Percentiles rank a stretch among this genome's conserved stretches.
These are phyloP conservation scores for Drosophila maculinotata DNA, from an alignment of 2,888 invertebrate species.

Conservation along the genomic window DNA sequence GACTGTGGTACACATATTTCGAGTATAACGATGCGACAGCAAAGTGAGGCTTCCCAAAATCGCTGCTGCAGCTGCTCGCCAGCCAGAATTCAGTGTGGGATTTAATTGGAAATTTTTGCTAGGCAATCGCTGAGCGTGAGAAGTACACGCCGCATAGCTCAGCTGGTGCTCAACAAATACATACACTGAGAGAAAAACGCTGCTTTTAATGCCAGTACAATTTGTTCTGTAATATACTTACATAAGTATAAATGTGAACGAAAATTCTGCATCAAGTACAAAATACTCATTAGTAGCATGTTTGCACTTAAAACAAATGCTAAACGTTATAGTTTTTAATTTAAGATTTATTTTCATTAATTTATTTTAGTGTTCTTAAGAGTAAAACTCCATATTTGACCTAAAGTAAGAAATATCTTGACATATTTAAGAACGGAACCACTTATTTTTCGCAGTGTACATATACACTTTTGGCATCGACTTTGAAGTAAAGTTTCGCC, in stretches of 20 bases:
- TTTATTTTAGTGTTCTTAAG: no score
- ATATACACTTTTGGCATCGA: conserved; percentile 1
- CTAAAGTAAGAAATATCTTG: no score
- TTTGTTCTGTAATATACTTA: conserved; percentile 10
- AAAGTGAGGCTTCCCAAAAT: neutral
- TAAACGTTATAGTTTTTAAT: no score
- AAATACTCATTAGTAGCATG: no score
- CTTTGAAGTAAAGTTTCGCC: conserved; percentile 39
- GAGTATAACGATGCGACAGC: conserved; percentile 8
- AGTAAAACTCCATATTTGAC: no score
- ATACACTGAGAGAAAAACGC: neutral
- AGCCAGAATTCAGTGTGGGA: conserved; percentile 16
- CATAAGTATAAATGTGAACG: no score
- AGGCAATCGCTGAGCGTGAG: conserved; percentile 38
- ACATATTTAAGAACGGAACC: no score
- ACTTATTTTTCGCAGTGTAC: neutral
- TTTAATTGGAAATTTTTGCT: conserved; percentile 50
- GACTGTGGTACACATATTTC: neutral
- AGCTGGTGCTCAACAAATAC: conserved; percentile 44
- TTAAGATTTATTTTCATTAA: no score
- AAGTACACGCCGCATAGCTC: conserved; percentile 34
- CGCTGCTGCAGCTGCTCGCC: conserved; percentile 31
- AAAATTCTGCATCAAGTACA: no score
- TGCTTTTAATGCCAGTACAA: no score
- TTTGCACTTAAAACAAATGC: no score